These are phyloP conservation scores for Indicator indicator DNA, from an alignment of 2,113 vertebrate species.

Conservation along the genomic window DNA sequence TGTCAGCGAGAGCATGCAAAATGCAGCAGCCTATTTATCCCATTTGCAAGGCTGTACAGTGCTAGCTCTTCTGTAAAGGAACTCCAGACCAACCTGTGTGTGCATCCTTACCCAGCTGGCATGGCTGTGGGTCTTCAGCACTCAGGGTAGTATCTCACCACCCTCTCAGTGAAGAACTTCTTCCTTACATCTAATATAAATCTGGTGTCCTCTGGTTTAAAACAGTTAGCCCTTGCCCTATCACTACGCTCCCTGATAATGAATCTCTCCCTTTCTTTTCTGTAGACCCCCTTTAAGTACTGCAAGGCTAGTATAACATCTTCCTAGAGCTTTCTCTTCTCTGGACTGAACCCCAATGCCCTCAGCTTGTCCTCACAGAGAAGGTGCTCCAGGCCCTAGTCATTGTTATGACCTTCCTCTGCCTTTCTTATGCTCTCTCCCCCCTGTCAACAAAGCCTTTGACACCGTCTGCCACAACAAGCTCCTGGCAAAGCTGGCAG, in stretches of 20 bases:
- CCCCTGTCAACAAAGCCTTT: no score
- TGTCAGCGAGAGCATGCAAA: not conserved
- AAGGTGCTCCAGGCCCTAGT: not conserved
- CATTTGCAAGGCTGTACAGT: not conserved
- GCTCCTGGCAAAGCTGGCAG: no score
- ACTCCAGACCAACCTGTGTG: not conserved
- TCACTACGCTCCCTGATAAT: not conserved
- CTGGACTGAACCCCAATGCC: not conserved
- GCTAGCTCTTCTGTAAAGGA: not conserved
- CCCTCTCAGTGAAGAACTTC: not conserved
- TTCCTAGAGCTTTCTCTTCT: not conserved
- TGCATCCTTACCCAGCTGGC: not conserved
- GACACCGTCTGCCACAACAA: no score
- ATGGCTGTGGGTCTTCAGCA: accelerated
- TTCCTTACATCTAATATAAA: not conserved
- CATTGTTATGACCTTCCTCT: not conserved
- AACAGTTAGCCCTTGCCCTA: not conserved
- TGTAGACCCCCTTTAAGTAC: not conserved
- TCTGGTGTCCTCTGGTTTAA: not conserved
- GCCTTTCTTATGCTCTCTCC: no score
- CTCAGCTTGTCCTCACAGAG: not conserved
- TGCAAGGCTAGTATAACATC: not conserved
- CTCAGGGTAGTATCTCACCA: not conserved
- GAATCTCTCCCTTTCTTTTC: not conserved
- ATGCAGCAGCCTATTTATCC: not conserved